phyloP scores from a whole-genome alignment of 2,888 invertebrate species.

The Fabriciana adippe region DNA sequence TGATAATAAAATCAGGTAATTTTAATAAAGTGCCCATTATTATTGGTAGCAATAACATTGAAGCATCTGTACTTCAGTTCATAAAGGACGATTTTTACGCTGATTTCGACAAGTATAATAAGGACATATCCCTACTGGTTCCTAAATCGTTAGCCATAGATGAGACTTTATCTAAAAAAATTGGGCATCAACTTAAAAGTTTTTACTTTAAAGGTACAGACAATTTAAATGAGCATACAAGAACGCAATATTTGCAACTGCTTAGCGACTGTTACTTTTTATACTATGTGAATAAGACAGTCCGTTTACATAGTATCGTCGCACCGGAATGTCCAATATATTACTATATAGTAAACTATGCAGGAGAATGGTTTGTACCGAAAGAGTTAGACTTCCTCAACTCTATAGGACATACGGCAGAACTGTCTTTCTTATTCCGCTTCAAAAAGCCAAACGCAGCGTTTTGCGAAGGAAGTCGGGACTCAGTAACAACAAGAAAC shows the following conservation, averaged over 20 bases:
- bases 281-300: constrained; percentile 68
- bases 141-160: constrained; percentile 60
- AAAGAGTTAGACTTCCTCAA: constrained; percentile 54
- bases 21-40: constrained; percentile 73
- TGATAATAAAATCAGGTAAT: constrained; percentile 67
- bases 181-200: constrained; percentile 62
- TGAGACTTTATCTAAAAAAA: constrained; percentile 51
- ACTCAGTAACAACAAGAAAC: constrained; percentile 61
- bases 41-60: constrained; percentile 70
- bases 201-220: constrained; percentile 67
- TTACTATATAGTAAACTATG: constrained; percentile 67
- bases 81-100: constrained; percentile 55
- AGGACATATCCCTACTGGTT: constrained; percentile 59
- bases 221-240: constrained; percentile 57
- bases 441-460: constrained; percentile 50
- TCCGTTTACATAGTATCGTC: constrained; percentile 60
- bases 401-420: constrained; percentile 64
- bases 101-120: constrained; percentile 63
- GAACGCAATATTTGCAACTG: constrained; percentile 65
- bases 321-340: constrained; percentile 63
- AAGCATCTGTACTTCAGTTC: constrained; percentile 58
- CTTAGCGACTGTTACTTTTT: constrained; percentile 70
- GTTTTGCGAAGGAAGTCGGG: constrained; percentile 61
- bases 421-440: constrained; percentile 68
- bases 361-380: constrained; percentile 67